Conservation (phyloP, 2,888 invertebrate species). For the Ophion obscuratus region DNA sequence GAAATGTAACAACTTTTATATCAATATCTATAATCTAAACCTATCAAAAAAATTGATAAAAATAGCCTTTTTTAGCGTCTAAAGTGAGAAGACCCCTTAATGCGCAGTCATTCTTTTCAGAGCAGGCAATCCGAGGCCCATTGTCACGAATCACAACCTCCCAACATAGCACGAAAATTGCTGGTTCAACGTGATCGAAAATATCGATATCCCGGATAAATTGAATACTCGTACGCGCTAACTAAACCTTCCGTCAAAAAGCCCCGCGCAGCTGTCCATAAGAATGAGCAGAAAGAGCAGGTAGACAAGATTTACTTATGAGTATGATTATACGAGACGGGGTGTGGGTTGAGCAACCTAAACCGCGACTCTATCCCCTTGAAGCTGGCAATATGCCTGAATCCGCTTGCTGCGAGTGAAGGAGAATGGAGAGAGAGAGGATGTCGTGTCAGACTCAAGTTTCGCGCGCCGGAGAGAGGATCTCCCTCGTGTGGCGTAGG, state of each 20-base stretch:
- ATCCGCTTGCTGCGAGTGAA: slow-evolving; percentile 4
- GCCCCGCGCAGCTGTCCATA: not conserved
- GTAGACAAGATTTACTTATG: not conserved
- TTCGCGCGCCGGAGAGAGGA: slow-evolving; percentile 47
- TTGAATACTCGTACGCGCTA: too few relatives aligned
- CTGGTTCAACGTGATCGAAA: too few relatives aligned
- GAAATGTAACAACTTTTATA: too few relatives aligned
- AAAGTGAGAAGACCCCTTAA: not conserved
- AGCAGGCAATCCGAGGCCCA: too few relatives aligned
- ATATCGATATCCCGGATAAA: too few relatives aligned
- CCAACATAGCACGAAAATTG: too few relatives aligned
- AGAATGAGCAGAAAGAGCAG: not conserved
- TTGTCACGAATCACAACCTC: too few relatives aligned
- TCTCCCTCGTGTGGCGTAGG: slow-evolving; percentile 28
- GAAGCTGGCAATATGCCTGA: slow-evolving; percentile 60
- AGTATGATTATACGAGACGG: slow-evolving; percentile 45
- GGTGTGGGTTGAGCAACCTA: slow-evolving; percentile 53
- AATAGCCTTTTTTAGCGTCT: too few relatives aligned
- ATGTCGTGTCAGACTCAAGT: slow-evolving; percentile 48
- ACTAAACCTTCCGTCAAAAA: too few relatives aligned
- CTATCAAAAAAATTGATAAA: too few relatives aligned
- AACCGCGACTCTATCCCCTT: slow-evolving; percentile 30
- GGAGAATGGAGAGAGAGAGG: not conserved
- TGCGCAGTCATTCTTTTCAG: too few relatives aligned
- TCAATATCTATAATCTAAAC: too few relatives aligned